Evolutionary conservation across 2,888 invertebrate species (phyloP).

Genomic region (Drosophila subquinaria): DNA sequence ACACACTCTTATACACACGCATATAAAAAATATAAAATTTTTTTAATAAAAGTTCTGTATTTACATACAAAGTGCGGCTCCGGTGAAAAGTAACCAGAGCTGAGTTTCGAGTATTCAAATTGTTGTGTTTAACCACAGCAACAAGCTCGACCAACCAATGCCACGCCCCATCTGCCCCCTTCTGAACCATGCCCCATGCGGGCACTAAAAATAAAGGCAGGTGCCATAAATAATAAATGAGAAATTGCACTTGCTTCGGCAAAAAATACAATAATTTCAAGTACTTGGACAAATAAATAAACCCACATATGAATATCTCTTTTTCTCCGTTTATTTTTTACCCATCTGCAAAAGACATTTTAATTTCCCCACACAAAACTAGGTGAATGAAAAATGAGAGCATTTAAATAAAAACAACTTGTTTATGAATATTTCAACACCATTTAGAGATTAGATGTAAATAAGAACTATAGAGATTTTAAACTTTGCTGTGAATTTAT

Average conservation of each 20-base stretch:
- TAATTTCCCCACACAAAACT: constrained; percentile 9
- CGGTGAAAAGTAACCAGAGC: constrained; percentile 33
- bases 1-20: constrained; percentile 14
- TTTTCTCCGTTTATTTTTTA: constrained; percentile 15
- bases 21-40: constrained; percentile 35
- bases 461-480: not conserved
- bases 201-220: constrained; percentile 69
- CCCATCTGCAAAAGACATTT: constrained; percentile 13
- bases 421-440: not conserved
- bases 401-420: constrained; percentile 19
- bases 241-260: constrained; percentile 61
- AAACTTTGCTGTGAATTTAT: not conserved
- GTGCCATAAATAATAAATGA: constrained; percentile 76
- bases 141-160: constrained; percentile 32
- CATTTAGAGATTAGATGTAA: not conserved
- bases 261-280: constrained; percentile 49
- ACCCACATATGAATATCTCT: constrained; percentile 26
- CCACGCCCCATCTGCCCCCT: constrained; percentile 6
- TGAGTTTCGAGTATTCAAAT: constrained; percentile 40
- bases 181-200: constrained; percentile 37
- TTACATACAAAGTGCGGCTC: constrained; percentile 74
- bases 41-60: constrained; percentile 77
- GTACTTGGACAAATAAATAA: constrained; percentile 56
- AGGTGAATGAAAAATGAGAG: constrained; percentile 6
- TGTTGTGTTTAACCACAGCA: constrained; percentile 52